Evolutionary conservation across 1,140 invertebrate species (phyloP), one percentile per base, ranked within the genome.

Genomic region (Lasioglossum baleicum): DNA sequence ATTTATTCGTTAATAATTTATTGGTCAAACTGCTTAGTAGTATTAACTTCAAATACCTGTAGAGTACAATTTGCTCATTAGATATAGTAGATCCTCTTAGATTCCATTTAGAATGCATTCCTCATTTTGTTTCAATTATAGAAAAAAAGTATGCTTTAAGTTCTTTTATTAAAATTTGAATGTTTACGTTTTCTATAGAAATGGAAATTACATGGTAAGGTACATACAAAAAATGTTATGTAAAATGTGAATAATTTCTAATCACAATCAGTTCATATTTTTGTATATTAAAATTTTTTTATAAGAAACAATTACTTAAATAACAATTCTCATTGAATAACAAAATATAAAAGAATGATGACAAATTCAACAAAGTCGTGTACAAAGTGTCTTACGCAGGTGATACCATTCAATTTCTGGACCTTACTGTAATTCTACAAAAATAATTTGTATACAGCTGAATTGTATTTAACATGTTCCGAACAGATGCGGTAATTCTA

Each of bases 41-140:
- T 22, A 53, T 78, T 72, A 65, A 17, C 35, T 60, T n/a, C 35
- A 60, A 67, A 80, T 40, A 22, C 70, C 63, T 80, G 53, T 74
- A 74, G 63, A 74, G 70, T 80, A 80, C 70, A 80, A 80, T 64
- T 67, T 48, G 13, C 20, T 72, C 63, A 60, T 61, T 44, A 40
- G 31, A 60, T 35, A 51, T 26, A 35, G 2, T 11, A 48, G 5
- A 48, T 22, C 10, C 7, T 60, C 51, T 40, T 66, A 63, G n/a
- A 15, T 35, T 65, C 35, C 35, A 35, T 0, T 35, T 35, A 35
- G 35, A 35, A 15, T 66, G 13, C 2, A 66, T 73, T 35, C 8
- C 8, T 58, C 48, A 20, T 15, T 1, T 20, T 48, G 13, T 20
- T 77, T 70, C 44, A 48, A 11, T 48, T 26, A 26, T 26, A 26